These are phyloP conservation scores for Deroplatys truncata DNA, from an alignment of 2,888 invertebrate species.

Conservation along the genomic window DNA sequence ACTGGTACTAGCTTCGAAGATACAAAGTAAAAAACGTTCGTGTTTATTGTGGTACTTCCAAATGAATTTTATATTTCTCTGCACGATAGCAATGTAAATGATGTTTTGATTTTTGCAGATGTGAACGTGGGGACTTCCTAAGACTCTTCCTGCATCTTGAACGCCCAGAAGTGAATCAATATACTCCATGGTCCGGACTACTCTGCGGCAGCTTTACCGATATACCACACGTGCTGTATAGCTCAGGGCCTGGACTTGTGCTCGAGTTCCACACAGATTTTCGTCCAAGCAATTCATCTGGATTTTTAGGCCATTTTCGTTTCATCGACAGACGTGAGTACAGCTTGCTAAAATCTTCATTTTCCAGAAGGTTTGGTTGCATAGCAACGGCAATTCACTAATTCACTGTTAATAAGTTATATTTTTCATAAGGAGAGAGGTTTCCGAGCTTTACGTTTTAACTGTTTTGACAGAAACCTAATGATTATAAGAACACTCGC, in stretches of 20 bases:
- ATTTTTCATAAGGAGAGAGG: too few relatives aligned
- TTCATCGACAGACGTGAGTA: constrained; percentile 75
- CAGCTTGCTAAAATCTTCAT: neutral
- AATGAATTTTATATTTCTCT: too few relatives aligned
- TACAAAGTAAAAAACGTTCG: too few relatives aligned
- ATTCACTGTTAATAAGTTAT: too few relatives aligned
- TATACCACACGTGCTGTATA: constrained; percentile 68
- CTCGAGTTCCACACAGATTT: constrained; percentile 67
- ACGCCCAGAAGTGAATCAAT: constrained; percentile 66
- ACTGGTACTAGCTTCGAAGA: too few relatives aligned
- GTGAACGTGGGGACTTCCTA: constrained; percentile 68
- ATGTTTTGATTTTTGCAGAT: constrained; percentile 55
- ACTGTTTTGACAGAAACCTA: too few relatives aligned
- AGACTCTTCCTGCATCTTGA: constrained; percentile 75
- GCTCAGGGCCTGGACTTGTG: constrained; percentile 67
- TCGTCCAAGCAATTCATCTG: constrained; percentile 55
- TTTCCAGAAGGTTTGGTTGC: neutral
- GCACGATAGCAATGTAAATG: too few relatives aligned
- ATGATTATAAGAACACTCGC: too few relatives aligned
- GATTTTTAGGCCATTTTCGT: constrained; percentile 71
- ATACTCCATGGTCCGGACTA: constrained; percentile 68
- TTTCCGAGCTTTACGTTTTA: too few relatives aligned
- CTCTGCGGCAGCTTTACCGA: constrained; percentile 67
- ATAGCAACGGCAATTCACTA: too few relatives aligned
- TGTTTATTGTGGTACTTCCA: too few relatives aligned